phyloP scores from a whole-genome alignment of 1,140 invertebrate genomes.

The Drosophila bocki region DNA sequence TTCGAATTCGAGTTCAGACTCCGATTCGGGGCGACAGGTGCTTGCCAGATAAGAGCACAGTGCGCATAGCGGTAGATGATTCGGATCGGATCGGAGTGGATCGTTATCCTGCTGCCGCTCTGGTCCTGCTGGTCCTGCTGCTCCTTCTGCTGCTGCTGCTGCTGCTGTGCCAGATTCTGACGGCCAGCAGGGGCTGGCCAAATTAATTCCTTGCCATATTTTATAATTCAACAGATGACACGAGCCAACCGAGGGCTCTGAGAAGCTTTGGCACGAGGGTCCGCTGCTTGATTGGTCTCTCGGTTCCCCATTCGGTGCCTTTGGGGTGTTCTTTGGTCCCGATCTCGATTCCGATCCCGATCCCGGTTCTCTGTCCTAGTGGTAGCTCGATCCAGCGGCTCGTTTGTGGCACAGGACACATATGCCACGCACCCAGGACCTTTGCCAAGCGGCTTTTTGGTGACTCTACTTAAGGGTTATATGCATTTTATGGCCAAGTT shows the following conservation, averaged over 20 bases:
- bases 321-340: slow-evolving; percentile 19
- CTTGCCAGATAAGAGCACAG: slow-evolving; percentile 63
- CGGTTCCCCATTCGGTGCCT: slow-evolving; percentile 1
- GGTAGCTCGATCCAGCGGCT: slow-evolving; percentile 45
- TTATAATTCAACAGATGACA: slow-evolving; percentile 85
- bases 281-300: slow-evolving; percentile 33
- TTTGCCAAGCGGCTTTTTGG: slow-evolving; percentile 17
- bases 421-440: slow-evolving; percentile 32
- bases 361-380: slow-evolving; percentile 35
- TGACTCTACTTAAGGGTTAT: neutral
- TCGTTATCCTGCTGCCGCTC: slow-evolving; percentile 48
- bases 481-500: neutral
- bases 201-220: slow-evolving; percentile 84
- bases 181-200: slow-evolving; percentile 52
- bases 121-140: slow-evolving; percentile 14
- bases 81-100: slow-evolving; percentile 38
- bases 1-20: slow-evolving; percentile 31
- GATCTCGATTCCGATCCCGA: slow-evolving; percentile 26
- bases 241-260: slow-evolving; percentile 63
- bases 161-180: slow-evolving; percentile 79
- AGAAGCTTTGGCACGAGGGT: slow-evolving; percentile 38
- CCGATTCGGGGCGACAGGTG: slow-evolving; percentile 66
- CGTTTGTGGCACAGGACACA: slow-evolving; percentile 79
- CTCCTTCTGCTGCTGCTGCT: slow-evolving; percentile 28
- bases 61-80: slow-evolving; percentile 72